Evolutionary conservation across 2,888 invertebrate genomes (phyloP), one percentile per base, ranked within the genome.

Genomic region (Cephus pulcher): DNA sequence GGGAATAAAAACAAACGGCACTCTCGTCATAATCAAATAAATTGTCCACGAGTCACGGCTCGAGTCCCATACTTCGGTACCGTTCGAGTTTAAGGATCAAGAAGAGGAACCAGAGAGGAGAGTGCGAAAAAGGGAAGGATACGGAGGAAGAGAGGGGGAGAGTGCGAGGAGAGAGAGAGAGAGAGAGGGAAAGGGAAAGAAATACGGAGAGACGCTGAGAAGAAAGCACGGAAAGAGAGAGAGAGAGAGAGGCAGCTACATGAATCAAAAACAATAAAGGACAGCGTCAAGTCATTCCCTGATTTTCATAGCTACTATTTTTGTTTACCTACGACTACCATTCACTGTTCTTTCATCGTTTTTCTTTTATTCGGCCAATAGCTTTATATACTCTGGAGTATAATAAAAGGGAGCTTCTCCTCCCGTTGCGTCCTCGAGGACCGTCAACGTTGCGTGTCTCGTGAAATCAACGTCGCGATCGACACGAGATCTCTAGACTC

Each of bases 111-210:
- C 9, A 23, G 23, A 56, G 56, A 56, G 23, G 23, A 56, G 56
- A 56, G 23, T 15, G 40, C 15, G 23, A 40, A 40, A 40, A 40
- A 40, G 40, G 40, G 40, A 15, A 40, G 40, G 40, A 40, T 40
- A 40, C 40, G 40, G 40, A 23, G 40, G 40, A 40, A 40, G 40
- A 40, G 40, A 40, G 40, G 40, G 40, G 40, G 40, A 40, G 40
- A 23, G 71, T 34, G 73, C 73, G 80, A 69, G 75, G 73, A 74
- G 77, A 75, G 75, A 68, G 73, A 75, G 75, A 68, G 73, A 71
- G 33, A 12, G 11, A n/a, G 33, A n/a, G 75, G 73, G 11, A 68
- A 69, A 34, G 35, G 6, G 15, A 23, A 6, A 76, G 80, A 75
- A 75, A 71, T 68, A 74, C 34, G 9, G 12, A 34, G 68, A 30